Evolutionary conservation across 2,888 invertebrate species (phyloP), one percentile per base, ranked within the genome.

Genomic region (Drosophila cracens): DNA sequence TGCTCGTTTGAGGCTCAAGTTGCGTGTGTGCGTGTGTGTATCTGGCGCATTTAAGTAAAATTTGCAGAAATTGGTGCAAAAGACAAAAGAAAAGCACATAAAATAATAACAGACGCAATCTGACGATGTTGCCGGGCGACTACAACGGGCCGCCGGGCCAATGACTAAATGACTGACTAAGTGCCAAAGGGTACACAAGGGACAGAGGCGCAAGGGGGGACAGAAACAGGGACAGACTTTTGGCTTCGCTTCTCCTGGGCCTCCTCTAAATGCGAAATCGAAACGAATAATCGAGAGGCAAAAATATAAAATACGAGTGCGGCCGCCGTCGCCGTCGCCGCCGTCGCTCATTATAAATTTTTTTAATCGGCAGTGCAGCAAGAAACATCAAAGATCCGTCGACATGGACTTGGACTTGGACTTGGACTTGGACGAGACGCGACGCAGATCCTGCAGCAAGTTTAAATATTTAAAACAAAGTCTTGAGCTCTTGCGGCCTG

Each of bases 41-140:
- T 82, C 59, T 65, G 67, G 33, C 58, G 74, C 85, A 89, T 90
- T 90, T 90, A 84, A 81, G 85, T 82, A 82, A 87, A 89, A 85
- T 89, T 85, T 78, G 79, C 88, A 74, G 89, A 90, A 91, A 89
- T 87, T 90, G 83, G 87, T 83, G 90, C 90, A 87, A 87, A 90
- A 87, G 79, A 88, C 82, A 86, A 86, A 86, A 85, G 85, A 87
- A 89, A 87, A 87, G 90, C 88, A 89, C 85, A 82, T 85, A 84
- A 89, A 89, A 84, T 85, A 85, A 87, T 87, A 89, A 89, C 88
- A 89, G 84, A 89, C 87, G 74, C 88, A 84, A 87, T 79, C 88
- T 76, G 77, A 68, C 63, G 74, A 64, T 66, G 76, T 72, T 64
- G 70, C 66, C 57, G 60, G 72, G 59, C 67, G 67, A 65, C 69